Base-by-base conservation (phyloP, 2,888 invertebrate species). In the Ennomos fuscantarius region DNA sequence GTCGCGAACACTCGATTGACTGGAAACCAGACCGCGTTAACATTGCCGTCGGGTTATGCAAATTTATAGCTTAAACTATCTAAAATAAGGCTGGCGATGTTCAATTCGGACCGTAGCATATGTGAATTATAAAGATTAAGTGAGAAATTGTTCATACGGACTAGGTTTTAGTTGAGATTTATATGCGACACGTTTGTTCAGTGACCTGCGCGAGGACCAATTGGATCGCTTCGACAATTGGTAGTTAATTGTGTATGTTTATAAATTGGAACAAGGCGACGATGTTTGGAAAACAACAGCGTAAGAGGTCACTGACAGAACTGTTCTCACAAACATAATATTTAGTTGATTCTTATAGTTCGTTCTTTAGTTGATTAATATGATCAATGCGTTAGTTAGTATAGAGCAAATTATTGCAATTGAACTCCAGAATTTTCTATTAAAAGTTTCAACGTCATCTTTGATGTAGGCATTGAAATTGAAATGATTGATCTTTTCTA, bases 111-210 rank as follows among this genome's bases (percentile, higher is more conserved):
- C 58, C 31, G 60, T 51, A 65, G 50, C 70, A 73, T 68, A 73
- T 76, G 73, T 72, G 74, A 73, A 73, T 74, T 69, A 67, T 51
- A 63, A 78, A 80, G 79, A 80, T 81, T 82, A 84, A 87, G 84
- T 83, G 82, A 81, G 84, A 85, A 87, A 88, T 87, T 84, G 86
- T 73, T 78, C 70, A 73, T 74, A 74, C 32, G 69, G 69, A 69
- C 69, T 70, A 61, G 68, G 76, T 73, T 84, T 87, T 84, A 88
- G 86, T 89, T 87, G 83, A 88, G 89, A 89, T 89, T 89, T 89
- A 89, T 88, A 82, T 68, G 80, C 72, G 79, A 76, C 82, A 72
- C 70, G 63, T 60, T 55, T 72, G 75, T 72, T 61, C 78, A 74
- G 66, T 77, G 82, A 81, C 76, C 80, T 74, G 58, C 36, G 69